A percentile compares a stretch with the other conserved stretches of the same genome.
phyloP scores from a whole-genome alignment of 2,113 vertebrate species.

The Gobius niger region DNA sequence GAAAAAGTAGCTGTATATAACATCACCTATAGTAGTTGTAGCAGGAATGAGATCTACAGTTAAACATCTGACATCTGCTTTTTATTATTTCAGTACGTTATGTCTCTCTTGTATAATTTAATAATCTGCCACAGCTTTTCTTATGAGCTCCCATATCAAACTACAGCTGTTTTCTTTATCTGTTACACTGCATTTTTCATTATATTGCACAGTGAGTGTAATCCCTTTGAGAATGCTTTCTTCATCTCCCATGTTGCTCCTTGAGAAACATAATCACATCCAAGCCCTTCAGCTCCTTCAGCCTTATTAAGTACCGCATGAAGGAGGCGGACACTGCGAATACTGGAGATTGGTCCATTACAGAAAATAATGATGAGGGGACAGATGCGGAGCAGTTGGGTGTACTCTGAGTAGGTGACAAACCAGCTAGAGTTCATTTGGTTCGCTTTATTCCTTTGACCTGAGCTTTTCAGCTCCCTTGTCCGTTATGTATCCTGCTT shows the following conservation, averaged over 20 bases:
- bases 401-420: conserved; percentile 13
- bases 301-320: background rate
- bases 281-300: background rate
- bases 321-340: conserved; percentile 2
- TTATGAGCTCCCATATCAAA: background rate
- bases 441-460: conserved; percentile 6
- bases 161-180: background rate
- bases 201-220: conserved; percentile 4
- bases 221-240: conserved; percentile 8
- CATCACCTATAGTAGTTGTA: no score
- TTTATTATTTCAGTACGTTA: background rate
- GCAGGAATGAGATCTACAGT: no score
- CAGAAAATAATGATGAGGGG: conserved; percentile 15
- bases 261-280: conserved; percentile 15
- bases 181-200: background rate
- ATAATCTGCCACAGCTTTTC: background rate
- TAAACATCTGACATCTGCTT: background rate
- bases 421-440: conserved; percentile 5
- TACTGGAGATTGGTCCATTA: conserved; percentile 22
- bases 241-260: conserved; percentile 2
- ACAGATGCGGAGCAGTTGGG: conserved; percentile 10
- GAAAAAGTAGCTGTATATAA: no score
- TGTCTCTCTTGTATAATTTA: background rate
- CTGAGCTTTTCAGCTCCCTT: conserved; percentile 3
- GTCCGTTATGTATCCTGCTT: conserved; percentile 23